A percentile compares a stretch with the other conserved stretches of the same genome.
These are phyloP conservation scores for Artibeus jamaicensis DNA, from an alignment of 2,797 vertebrate genomes.

Conservation along the genomic window DNA sequence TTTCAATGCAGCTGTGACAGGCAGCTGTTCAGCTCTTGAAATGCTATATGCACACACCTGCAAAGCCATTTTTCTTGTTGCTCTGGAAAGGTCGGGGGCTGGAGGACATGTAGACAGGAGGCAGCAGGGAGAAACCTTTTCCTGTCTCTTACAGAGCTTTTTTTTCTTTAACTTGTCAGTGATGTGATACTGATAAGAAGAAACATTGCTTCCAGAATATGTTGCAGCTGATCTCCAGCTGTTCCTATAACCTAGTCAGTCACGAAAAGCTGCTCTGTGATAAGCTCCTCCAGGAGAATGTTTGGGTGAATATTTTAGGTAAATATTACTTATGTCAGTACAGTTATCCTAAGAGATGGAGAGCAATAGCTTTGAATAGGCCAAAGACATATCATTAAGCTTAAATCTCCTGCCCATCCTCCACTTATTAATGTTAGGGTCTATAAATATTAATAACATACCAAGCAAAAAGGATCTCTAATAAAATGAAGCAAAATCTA, in stretches of 20 bases:
- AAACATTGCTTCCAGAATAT: neutral
- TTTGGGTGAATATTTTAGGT: neutral
- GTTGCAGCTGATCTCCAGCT: neutral
- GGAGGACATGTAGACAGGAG: neutral
- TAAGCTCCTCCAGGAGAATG: neutral
- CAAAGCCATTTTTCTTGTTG: neutral
- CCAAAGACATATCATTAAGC: neutral
- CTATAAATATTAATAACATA: neutral
- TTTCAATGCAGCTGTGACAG: neutral
- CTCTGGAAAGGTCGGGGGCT: neutral
- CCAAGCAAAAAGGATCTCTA: neutral
- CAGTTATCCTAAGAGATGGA: neutral
- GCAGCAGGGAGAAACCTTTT: neutral
- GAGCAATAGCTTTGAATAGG: neutral
- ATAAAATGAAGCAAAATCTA: conserved; percentile 12
- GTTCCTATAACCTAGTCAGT: neutral
- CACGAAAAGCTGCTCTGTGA: neutral
- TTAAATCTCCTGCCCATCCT: neutral
- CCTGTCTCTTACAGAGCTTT: neutral
- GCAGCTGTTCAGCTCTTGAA: neutral
- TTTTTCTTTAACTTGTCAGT: neutral
- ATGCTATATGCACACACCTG: neutral
- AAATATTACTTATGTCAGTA: neutral
- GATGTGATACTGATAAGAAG: neutral
- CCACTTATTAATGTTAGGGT: neutral